A percentile compares a stretch with the other conserved stretches of the same genome.
phyloP scores from a whole-genome alignment of 2,797 vertebrate genomes.

The Cuculus canorus region DNA sequence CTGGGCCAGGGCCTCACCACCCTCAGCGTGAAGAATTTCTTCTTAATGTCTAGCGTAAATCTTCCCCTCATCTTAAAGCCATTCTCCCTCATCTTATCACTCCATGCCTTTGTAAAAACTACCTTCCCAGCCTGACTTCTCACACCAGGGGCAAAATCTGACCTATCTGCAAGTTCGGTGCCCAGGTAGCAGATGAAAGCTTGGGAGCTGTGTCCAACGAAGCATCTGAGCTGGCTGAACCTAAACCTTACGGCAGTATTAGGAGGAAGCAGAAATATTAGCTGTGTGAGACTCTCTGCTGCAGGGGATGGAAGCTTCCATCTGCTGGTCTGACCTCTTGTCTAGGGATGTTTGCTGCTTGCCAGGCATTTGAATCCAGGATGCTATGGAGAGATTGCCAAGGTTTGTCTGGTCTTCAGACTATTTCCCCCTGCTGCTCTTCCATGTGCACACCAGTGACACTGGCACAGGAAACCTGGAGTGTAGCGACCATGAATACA shows the following conservation, averaged over 20 bases:
- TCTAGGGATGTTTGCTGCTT: not conserved
- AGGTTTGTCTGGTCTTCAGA: not conserved
- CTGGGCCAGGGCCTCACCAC: no score
- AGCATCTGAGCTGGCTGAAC: not conserved
- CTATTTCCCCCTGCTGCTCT: not conserved
- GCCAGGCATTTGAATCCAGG: not conserved
- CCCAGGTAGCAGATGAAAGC: not conserved
- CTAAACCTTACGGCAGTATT: not conserved
- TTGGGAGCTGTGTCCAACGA: not conserved
- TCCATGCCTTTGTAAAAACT: no score
- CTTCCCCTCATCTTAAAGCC: no score
- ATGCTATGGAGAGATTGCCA: not conserved
- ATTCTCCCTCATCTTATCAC: no score
- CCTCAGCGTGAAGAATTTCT: no score
- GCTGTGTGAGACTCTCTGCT: not conserved
- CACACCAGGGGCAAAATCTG: not conserved
- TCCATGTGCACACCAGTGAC: not conserved
- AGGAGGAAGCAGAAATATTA: not conserved
- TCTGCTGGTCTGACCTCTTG: not conserved
- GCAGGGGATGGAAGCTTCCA: not conserved
- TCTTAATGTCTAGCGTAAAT: no score
- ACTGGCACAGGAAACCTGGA: not conserved
- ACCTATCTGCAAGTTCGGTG: not conserved
- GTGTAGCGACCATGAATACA: not conserved
- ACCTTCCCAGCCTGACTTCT: not conserved